These are phyloP conservation scores for Ceyx erithaca DNA, from an alignment of 2,797 vertebrate species.

Conservation along the genomic window DNA sequence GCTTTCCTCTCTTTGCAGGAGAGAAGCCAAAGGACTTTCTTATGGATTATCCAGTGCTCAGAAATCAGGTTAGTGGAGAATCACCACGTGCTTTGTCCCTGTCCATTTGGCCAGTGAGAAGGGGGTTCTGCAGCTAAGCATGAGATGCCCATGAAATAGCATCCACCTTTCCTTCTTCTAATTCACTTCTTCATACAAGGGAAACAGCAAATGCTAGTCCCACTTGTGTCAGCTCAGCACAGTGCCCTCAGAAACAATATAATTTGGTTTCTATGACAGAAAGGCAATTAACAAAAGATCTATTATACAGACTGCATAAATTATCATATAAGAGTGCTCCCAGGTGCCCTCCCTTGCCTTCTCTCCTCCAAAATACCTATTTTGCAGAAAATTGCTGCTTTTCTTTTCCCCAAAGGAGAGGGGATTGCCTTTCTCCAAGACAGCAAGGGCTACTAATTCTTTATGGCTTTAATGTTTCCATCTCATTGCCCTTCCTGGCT, in stretches of 20 bases:
- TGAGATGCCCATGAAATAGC: not conserved
- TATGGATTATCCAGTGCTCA: conserved; percentile 79
- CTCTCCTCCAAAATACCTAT: conserved; percentile 49
- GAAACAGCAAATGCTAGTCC: conserved; percentile 11
- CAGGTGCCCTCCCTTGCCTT: conserved; percentile 55
- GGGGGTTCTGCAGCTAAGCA: not conserved
- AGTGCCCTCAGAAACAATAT: conserved; percentile 60
- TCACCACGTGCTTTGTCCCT: not conserved
- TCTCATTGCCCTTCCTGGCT: not conserved
- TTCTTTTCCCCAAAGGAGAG: not conserved
- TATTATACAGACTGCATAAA: conserved; percentile 55
- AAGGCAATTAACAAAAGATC: conserved; percentile 66
- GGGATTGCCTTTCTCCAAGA: not conserved
- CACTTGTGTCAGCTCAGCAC: conserved; percentile 37
- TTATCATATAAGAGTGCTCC: conserved; percentile 60
- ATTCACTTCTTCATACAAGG: not conserved
- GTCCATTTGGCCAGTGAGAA: not conserved
- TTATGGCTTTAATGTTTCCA: conserved; percentile 7
- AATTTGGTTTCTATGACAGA: conserved; percentile 65
- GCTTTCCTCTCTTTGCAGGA: conserved; percentile 72
- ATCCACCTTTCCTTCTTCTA: not conserved
- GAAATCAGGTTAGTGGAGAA: conserved; percentile 81
- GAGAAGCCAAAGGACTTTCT: conserved; percentile 80
- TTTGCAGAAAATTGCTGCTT: conserved; percentile 38
- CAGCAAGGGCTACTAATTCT: not conserved